Evolutionary conservation across 2,888 invertebrate genomes (phyloP).

Genomic region (Ectemnius cavifrons): DNA sequence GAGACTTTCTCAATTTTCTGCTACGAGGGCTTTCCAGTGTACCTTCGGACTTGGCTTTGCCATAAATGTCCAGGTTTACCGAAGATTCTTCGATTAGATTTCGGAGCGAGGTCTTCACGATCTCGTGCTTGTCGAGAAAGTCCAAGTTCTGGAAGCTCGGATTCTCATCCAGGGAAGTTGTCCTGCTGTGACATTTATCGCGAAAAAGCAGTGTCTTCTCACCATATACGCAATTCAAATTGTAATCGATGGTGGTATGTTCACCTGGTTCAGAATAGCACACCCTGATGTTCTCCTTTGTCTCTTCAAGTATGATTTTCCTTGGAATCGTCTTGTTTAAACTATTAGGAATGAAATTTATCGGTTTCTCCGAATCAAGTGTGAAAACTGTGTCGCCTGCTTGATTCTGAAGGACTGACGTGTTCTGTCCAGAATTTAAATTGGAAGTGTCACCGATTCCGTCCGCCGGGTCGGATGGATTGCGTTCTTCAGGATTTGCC

Average conservation of each 20-base stretch:
- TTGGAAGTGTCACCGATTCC: slow-evolving; percentile 16
- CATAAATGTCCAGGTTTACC: slow-evolving; percentile 40
- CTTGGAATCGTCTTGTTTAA: slow-evolving; percentile 59
- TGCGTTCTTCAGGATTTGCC: slow-evolving; percentile 39
- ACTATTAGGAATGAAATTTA: slow-evolving; percentile 66
- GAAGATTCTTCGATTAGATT: slow-evolving; percentile 47
- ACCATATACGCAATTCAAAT: slow-evolving; percentile 57
- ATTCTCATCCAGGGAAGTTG: slow-evolving; percentile 67
- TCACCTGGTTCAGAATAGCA: slow-evolving; percentile 42
- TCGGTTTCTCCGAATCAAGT: slow-evolving; percentile 44
- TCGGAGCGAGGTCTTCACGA: slow-evolving; percentile 60
- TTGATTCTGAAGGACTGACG: slow-evolving; percentile 21
- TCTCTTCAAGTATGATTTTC: slow-evolving; percentile 43
- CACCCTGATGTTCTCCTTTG: slow-evolving; percentile 59
- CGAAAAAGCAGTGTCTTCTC: slow-evolving; percentile 60
- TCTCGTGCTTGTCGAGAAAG: slow-evolving; percentile 30
- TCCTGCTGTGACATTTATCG: slow-evolving; percentile 64
- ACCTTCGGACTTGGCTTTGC: slow-evolving; percentile 64
- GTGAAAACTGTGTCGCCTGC: slow-evolving; percentile 10
- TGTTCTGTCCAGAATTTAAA: slow-evolving; percentile 29
- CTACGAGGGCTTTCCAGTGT: slow-evolving; percentile 47
- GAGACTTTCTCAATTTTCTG: neutral
- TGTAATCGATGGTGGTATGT: slow-evolving; percentile 59
- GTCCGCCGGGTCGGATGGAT: slow-evolving; percentile 34
- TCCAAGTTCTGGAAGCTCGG: slow-evolving; percentile 56